Percentiles rank a stretch among this genome's conserved stretches.
phyloP scores from a whole-genome alignment of 2,113 vertebrate genomes.

The Lates calcarifer region DNA sequence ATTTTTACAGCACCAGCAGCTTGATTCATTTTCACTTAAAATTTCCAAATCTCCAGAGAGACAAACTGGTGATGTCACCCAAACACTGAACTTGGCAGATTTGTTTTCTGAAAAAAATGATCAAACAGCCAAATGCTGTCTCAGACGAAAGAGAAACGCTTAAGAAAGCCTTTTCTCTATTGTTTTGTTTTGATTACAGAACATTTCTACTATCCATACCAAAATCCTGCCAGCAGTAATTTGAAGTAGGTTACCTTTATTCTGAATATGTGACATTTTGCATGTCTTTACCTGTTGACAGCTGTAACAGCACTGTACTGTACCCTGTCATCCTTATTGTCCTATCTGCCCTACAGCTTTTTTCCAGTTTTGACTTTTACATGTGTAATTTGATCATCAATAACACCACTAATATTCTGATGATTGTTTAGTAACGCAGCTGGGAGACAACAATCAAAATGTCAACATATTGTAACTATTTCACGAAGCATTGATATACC shows the following conservation, averaged over 20 bases:
- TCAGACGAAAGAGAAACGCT: neutral
- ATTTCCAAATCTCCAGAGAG: neutral
- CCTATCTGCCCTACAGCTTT: slow-evolving; percentile 1
- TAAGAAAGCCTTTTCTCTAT: neutral
- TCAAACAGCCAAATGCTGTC: neutral
- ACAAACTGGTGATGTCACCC: neutral
- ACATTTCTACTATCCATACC: neutral
- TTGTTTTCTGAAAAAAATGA: neutral
- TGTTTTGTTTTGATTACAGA: neutral
- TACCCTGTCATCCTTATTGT: neutral
- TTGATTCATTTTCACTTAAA: neutral
- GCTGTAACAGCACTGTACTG: neutral
- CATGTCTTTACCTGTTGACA: neutral
- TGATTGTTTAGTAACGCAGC: neutral
- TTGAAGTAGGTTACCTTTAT: neutral
- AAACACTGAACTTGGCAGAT: neutral
- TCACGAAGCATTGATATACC: neutral
- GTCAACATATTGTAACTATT: neutral
- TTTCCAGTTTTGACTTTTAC: slow-evolving; percentile 14
- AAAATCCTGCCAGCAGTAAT: neutral
- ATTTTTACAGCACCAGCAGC: neutral
- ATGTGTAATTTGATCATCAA: neutral
- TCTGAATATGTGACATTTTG: neutral
- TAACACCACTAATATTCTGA: neutral
- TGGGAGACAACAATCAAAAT: neutral